These are phyloP conservation scores for Lymantria dispar DNA, from an alignment of 2,888 invertebrate species.

Conservation along the genomic window DNA sequence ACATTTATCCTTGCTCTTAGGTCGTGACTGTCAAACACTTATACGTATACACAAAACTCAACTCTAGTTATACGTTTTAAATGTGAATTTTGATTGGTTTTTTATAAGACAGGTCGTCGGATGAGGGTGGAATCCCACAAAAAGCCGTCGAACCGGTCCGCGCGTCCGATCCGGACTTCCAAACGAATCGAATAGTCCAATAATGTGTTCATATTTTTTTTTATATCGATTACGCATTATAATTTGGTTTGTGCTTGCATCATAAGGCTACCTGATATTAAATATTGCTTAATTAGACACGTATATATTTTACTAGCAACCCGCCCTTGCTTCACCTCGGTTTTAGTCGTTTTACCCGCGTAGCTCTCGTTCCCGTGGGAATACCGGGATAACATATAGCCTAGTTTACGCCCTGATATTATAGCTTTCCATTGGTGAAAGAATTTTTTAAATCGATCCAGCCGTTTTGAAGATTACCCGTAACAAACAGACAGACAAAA, in stretches of 20 bases:
- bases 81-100: neutral
- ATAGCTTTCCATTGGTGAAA: too few species aligned
- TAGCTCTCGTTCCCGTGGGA: too few species aligned
- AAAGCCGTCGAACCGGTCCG: conserved; percentile 72
- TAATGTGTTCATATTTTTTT: conserved; percentile 59
- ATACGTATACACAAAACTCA: conserved; percentile 20
- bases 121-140: conserved; percentile 74
- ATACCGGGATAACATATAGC: too few species aligned
- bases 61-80: conserved; percentile 13
- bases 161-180: conserved; percentile 50
- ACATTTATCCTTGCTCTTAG: conserved; percentile 66
- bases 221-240: conserved; percentile 46
- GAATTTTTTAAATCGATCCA: too few species aligned
- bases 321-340: too few species aligned
- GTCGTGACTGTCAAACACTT: conserved; percentile 67
- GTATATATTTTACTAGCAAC: too few species aligned
- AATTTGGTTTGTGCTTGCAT: conserved; percentile 19
- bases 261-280: neutral
- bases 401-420: too few species aligned
- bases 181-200: conserved; percentile 59
- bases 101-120: conserved; percentile 49
- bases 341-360: too few species aligned
- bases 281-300: neutral
- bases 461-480: too few species aligned
- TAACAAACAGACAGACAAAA: too few species aligned